phyloP scores from a whole-genome alignment of 2,888 invertebrate species.

The Eristalinus aeneus region DNA sequence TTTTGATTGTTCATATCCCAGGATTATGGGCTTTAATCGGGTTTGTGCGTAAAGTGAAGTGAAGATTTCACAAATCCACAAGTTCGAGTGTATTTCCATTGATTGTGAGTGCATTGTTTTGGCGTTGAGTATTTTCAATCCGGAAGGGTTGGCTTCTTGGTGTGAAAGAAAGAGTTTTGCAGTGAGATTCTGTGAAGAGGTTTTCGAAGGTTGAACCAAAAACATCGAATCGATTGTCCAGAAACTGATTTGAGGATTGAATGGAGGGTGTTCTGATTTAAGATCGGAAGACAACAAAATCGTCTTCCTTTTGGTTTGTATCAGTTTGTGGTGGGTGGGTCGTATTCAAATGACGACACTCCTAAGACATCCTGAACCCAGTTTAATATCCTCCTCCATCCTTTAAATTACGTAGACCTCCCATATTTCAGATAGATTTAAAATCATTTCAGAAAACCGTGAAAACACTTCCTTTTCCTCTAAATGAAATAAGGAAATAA shows the following conservation, averaged over 20 bases:
- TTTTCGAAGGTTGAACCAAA: conserved; percentile 52
- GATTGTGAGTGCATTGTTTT: conserved; percentile 58
- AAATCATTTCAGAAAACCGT: conserved; percentile 1
- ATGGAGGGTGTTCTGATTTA: background rate
- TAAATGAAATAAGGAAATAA: background rate
- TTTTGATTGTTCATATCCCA: conserved; percentile 21
- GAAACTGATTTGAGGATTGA: background rate
- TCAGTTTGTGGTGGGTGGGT: background rate
- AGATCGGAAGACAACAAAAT: background rate
- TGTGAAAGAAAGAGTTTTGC: conserved; percentile 14
- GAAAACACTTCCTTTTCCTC: conserved; percentile 37
- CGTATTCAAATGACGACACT: background rate
- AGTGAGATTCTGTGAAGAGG: conserved; percentile 40
- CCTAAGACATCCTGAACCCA: background rate
- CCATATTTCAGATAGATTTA: no score
- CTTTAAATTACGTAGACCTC: background rate
- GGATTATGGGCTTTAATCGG: conserved; percentile 67
- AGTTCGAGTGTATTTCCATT: conserved; percentile 28
- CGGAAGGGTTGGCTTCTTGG: conserved; percentile 65
- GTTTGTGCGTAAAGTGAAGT: conserved; percentile 52
- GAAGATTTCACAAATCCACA: conserved; percentile 26
- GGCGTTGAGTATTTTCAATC: conserved; percentile 43
- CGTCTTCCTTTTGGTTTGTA: background rate
- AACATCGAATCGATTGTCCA: conserved; percentile 40
- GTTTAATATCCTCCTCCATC: background rate